These are phyloP conservation scores for Thumatha senex DNA, from an alignment of 2,888 invertebrate species.

Conservation along the genomic window DNA sequence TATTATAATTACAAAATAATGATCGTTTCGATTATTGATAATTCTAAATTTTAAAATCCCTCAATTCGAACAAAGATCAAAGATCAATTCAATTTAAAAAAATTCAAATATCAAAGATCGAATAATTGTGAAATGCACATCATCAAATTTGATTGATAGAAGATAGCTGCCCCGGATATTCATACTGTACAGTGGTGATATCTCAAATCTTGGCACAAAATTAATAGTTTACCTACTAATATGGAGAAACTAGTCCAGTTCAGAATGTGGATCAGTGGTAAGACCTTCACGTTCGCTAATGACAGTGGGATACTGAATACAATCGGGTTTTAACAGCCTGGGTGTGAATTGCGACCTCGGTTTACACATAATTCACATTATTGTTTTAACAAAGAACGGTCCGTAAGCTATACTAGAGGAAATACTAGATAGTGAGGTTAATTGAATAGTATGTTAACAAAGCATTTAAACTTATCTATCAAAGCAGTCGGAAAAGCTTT, in stretches of 20 bases:
- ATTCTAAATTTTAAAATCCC: too few relatives aligned
- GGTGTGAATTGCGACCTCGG: slow-evolving; percentile 22
- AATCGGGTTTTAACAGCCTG: slow-evolving; percentile 23
- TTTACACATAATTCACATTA: slow-evolving; percentile 30
- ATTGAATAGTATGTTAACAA: neutral
- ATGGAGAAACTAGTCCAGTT: slow-evolving; percentile 20
- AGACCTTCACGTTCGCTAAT: slow-evolving; percentile 59
- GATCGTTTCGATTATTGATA: too few relatives aligned
- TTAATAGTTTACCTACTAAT: slow-evolving; percentile 17
- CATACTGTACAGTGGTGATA: slow-evolving; percentile 20
- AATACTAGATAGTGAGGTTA: slow-evolving; percentile 13
- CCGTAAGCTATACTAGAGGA: slow-evolving; percentile 15
- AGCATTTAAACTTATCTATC: neutral
- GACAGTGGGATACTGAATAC: slow-evolving; percentile 56
- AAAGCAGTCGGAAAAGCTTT: slow-evolving; percentile 1
- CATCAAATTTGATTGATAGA: neutral
- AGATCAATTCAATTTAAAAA: too few relatives aligned
- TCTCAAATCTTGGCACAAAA: slow-evolving; percentile 33
- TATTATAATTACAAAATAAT: too few relatives aligned
- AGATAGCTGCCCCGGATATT: slow-evolving; percentile 15
- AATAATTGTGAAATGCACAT: neutral
- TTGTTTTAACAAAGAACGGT: slow-evolving; percentile 36
- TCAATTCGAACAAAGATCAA: too few relatives aligned
- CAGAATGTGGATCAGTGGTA: slow-evolving; percentile 29
- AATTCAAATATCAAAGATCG: neutral